Evolutionary conservation across 2,797 vertebrate species (phyloP), one percentile per base, ranked within the genome.

Genomic region (Mico argentatus): DNA sequence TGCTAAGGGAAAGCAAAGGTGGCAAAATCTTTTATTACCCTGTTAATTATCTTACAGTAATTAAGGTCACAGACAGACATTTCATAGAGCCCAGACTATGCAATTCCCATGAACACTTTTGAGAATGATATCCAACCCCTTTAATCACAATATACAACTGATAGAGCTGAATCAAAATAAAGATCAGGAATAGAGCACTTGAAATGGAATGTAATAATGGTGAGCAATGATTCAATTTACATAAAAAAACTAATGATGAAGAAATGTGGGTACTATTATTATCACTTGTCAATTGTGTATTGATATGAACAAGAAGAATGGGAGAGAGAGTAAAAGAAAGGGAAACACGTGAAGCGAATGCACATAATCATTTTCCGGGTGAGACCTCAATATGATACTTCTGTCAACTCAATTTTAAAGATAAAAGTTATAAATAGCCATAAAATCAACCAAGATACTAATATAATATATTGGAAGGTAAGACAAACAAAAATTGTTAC

Each of bases 121-220:
- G 20, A 50, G 20, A 94, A 77, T 1, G 27, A 79, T 17, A 70
- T 93, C 33, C 33, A 67, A n/a, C 64, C 64, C n/a, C 64, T 67
- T 67, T 67, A 59, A 27, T 91, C 46, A 81, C 57, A 44, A 94
- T 61, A 75, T 76, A 10, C 1, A 84, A 90, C 17, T 1, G 24
- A 59, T 11, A 83, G 33, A 93, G 52, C 61, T 83, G 2, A 82
- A 79, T 97, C 36, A 89, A 95, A 96, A 79, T 72, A 41, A 88
- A 91, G 33, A 36, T 3, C n/a, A 85, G 36, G 39, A 85, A 76
- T 88, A 33, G 46, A 92, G 92, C 89, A 27, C 15, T 52, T 44
- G 2, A 73, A 19, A 10, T 72, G 85, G 48, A 73, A 79, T 20
- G 39, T 36, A 61, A 57, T 57, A 46, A 72, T 59, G 17, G 30